A percentile compares a stretch with the other conserved stretches of the same genome.
phyloP scores from a whole-genome alignment of 2,888 invertebrate genomes.

The Nemoura dubitans region DNA sequence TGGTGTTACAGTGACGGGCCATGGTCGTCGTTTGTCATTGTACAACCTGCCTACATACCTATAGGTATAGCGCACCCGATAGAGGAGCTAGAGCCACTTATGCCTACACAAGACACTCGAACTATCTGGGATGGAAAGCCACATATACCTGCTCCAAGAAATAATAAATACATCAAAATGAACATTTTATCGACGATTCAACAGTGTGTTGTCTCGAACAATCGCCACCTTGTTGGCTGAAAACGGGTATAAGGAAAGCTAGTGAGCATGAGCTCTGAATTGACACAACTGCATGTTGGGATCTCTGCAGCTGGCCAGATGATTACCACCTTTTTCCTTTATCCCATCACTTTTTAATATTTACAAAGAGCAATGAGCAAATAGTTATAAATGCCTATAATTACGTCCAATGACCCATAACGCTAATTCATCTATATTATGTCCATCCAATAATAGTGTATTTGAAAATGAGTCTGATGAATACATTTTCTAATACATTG shows the following conservation, averaged over 20 bases:
- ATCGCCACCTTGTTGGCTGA: background rate
- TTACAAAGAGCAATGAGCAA: no score
- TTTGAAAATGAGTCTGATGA: background rate
- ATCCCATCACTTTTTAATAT: no score
- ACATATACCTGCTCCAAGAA: background rate
- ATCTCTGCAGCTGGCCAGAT: no score
- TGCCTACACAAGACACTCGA: conserved; percentile 15
- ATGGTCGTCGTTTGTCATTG: background rate
- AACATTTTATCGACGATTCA: background rate
- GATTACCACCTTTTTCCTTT: no score
- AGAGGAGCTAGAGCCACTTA: conserved; percentile 14
- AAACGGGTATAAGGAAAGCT: background rate
- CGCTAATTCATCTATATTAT: no score
- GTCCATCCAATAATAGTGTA: no score
- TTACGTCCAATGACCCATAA: no score
- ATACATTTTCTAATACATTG: background rate
- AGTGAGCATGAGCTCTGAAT: no score
- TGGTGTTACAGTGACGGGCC: background rate
- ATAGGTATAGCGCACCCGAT: background rate
- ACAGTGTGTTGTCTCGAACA: background rate
- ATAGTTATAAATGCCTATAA: no score
- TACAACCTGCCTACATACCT: conserved; percentile 7
- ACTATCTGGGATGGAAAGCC: background rate
- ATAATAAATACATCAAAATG: background rate
- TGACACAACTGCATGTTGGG: no score